phyloP scores from a whole-genome alignment of 2,888 invertebrate genomes.

The Stenurella melanura region DNA sequence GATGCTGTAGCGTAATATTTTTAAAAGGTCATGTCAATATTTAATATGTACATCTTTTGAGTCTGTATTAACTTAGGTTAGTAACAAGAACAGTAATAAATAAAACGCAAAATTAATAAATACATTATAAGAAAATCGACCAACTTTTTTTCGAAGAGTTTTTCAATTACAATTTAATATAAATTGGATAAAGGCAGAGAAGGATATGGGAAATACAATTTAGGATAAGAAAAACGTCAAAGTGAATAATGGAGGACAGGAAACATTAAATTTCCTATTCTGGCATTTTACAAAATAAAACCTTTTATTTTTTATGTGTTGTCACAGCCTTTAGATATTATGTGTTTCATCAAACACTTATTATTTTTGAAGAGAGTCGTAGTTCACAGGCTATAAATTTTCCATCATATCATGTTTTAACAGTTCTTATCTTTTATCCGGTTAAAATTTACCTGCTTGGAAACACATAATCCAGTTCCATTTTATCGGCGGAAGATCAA shows the following conservation, averaged over 20 bases:
- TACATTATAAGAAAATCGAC: no score
- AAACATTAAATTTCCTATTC: background rate
- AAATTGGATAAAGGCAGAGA: background rate
- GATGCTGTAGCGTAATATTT: no score
- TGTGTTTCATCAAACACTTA: background rate
- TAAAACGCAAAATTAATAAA: no score
- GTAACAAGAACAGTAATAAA: no score
- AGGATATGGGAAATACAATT: background rate
- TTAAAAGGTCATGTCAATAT: no score
- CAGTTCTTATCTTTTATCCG: background rate
- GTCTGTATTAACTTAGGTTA: no score
- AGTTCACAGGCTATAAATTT: slow-evolving; percentile 4
- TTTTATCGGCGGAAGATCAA: background rate
- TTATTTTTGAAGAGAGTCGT: background rate
- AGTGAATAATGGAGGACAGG: background rate
- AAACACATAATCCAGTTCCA: background rate
- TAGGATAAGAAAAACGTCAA: background rate
- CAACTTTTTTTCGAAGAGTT: no score
- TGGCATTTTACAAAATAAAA: background rate
- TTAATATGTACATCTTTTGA: no score
- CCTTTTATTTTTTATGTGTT: background rate
- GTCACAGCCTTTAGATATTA: background rate
- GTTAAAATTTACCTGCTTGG: background rate
- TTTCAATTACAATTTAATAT: background rate
- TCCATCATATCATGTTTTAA: slow-evolving; percentile 3